A percentile compares a stretch with the other conserved stretches of the same genome.
Evolutionary conservation across 2,113 vertebrate genomes (phyloP).

Genomic region (Embiotoca jacksoni): DNA sequence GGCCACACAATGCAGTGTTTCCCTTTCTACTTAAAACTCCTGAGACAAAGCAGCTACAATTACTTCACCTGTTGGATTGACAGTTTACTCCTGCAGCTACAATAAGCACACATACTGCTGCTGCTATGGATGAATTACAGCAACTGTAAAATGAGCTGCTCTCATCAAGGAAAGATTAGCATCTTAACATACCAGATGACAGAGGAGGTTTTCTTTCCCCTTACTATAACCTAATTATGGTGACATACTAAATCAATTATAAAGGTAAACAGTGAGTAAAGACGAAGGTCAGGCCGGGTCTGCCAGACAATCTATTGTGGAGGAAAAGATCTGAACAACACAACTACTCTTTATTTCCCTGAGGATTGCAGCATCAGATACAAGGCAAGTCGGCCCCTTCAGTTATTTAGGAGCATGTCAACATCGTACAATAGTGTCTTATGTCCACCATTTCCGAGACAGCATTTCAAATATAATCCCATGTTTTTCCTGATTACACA

Average conservation of each 20-base stretch:
- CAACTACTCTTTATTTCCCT: conserved; percentile 61
- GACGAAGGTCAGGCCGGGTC: conserved; percentile 36
- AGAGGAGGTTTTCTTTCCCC: conserved; percentile 48
- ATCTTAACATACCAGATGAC: conserved; percentile 57
- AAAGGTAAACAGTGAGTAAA: conserved; percentile 50
- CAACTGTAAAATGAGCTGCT: conserved; percentile 36
- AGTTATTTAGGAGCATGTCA: conserved; percentile 75
- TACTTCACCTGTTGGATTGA: conserved; percentile 33
- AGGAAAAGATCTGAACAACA: conserved; percentile 52
- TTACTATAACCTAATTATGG: conserved; percentile 57
- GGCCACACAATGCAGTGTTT: background rate
- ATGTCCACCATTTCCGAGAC: conserved; percentile 71
- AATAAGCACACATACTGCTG: conserved; percentile 22
- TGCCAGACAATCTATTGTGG: conserved; percentile 52
- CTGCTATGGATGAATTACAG: conserved; percentile 38
- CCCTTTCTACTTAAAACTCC: background rate
- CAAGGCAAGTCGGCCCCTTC: conserved; percentile 33
- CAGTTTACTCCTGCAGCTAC: conserved; percentile 13
- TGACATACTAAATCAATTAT: conserved; percentile 58
- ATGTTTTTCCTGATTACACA: conserved; percentile 77
- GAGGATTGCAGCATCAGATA: conserved; percentile 67
- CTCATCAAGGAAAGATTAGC: conserved; percentile 55
- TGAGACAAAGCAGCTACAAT: conserved; percentile 14
- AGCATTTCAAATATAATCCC: conserved; percentile 76
- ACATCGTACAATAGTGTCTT: conserved; percentile 69